Percentiles rank a stretch among this genome's conserved stretches.
Conservation (phyloP, 1,140 invertebrate genomes). For the Rhopalosiphum maidis region DNA sequence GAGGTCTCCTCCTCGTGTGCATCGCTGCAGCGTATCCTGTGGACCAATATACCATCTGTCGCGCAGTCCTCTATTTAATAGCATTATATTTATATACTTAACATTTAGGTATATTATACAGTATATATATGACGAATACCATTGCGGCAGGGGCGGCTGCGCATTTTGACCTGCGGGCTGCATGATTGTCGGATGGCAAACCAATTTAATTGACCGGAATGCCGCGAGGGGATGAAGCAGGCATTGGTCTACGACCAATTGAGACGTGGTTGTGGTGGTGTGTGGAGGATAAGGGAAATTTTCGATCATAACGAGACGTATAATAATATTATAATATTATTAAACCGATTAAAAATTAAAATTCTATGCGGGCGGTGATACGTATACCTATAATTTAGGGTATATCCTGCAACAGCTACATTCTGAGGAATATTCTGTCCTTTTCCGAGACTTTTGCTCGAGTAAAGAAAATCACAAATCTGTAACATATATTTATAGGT, state of each 20-base stretch:
- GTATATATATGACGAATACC: background rate
- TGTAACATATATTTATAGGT: background rate
- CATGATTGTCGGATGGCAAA: background rate
- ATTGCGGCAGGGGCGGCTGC: background rate
- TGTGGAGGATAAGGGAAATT: background rate
- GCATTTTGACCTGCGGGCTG: background rate
- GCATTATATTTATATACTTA: background rate
- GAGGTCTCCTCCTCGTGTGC: background rate
- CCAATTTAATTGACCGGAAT: conserved; percentile 33
- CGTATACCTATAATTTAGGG: background rate
- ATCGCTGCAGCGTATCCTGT: background rate
- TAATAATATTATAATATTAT: background rate
- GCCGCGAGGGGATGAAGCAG: background rate
- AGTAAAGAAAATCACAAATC: background rate
- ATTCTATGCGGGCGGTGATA: background rate
- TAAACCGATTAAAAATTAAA: background rate
- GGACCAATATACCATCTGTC: conserved; percentile 31
- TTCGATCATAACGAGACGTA: background rate
- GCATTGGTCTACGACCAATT: no score
- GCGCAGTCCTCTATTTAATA: background rate
- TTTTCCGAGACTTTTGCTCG: background rate
- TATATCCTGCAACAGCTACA: background rate
- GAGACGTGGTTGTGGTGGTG: background rate
- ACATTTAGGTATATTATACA: background rate
- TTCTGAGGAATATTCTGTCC: background rate